These are phyloP conservation scores for Saccopteryx leptura DNA, from an alignment of 2,113 vertebrate species.

Conservation along the genomic window DNA sequence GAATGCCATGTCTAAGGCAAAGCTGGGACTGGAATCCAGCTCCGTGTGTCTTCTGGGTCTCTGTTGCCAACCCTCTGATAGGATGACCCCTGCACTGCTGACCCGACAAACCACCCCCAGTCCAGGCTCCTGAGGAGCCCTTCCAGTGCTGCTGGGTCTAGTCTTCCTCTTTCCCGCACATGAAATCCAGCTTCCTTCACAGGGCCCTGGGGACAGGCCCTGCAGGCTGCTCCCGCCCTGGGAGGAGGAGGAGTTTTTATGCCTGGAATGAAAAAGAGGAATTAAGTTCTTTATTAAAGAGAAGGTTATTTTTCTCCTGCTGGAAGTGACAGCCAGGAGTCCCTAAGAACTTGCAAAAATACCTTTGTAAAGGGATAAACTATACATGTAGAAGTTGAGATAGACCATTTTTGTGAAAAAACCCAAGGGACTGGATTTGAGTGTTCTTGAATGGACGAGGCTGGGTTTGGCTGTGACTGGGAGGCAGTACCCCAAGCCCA, in stretches of 20 bases:
- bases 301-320: neutral
- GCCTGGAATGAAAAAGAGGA: neutral
- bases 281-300: constrained; percentile 24
- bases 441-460: neutral
- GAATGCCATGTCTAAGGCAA: neutral
- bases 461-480: neutral
- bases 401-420: neutral
- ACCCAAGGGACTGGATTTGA: neutral
- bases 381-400: neutral
- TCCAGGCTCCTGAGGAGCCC: neutral
- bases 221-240: neutral
- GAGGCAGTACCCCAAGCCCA: neutral
- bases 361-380: neutral
- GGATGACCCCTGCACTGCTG: neutral
- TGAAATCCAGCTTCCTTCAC: neutral
- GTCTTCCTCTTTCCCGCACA: neutral
- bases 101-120: neutral
- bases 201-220: neutral
- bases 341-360: neutral
- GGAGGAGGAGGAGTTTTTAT: neutral
- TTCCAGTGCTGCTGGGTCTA: neutral
- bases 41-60: neutral
- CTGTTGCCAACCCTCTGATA: neutral
- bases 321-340: neutral
- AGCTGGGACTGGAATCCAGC: neutral